Evolutionary conservation across 2,797 vertebrate species (phyloP).

Genomic region (Sciurus carolinensis): DNA sequence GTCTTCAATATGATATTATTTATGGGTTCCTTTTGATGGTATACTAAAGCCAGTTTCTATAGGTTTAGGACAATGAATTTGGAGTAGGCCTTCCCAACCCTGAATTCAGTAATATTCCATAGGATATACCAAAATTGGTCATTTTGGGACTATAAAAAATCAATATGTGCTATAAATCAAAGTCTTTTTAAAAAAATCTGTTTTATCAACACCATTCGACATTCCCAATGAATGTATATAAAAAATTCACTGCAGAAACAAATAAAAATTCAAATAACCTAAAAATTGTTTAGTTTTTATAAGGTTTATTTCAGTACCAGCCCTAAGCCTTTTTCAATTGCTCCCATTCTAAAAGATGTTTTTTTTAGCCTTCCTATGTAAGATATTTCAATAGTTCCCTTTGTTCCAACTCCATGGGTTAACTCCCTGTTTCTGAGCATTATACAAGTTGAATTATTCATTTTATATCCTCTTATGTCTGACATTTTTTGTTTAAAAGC

Average conservation of each 20-base stretch:
- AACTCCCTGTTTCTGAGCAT: not conserved
- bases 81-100: not conserved
- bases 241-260: not conserved
- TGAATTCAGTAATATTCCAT: not conserved
- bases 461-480: not conserved
- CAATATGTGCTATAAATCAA: not conserved
- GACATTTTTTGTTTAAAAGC: not conserved
- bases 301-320: not conserved
- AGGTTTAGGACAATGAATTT: too few relatives aligned
- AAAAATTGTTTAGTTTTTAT: conserved; percentile 10
- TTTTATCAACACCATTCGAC: not conserved
- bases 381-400: not conserved
- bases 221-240: not conserved
- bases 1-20: not conserved
- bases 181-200: not conserved
- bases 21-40: not conserved
- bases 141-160: not conserved
- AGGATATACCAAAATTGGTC: not conserved
- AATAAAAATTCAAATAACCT: not conserved
- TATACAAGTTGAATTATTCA: not conserved
- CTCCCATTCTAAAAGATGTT: not conserved
- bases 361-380: not conserved
- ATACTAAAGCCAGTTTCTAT: not conserved
- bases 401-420: not conserved
- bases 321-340: not conserved